A percentile compares a stretch with the other conserved stretches of the same genome.
Evolutionary conservation across 2,113 vertebrate genomes (phyloP).

Genomic region (Emydocephalus ijimae): DNA sequence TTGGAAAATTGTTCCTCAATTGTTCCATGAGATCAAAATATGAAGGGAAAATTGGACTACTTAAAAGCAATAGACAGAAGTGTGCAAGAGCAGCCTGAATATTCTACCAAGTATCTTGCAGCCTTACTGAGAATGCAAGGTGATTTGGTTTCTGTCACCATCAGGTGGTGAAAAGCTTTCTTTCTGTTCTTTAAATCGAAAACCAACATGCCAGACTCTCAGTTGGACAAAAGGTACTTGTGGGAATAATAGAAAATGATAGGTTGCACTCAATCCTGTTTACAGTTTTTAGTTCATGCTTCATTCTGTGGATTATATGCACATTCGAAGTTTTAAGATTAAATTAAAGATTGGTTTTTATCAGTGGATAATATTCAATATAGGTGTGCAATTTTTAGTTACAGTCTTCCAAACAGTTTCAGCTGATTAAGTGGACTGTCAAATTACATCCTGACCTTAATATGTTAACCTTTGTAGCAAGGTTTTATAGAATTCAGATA

Average conservation of each 20-base stretch:
- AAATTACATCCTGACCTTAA: background rate
- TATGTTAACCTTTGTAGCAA: background rate
- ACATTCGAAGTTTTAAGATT: background rate
- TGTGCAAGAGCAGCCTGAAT: background rate
- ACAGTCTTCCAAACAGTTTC: background rate
- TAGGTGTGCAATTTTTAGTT: background rate
- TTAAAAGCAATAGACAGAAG: background rate
- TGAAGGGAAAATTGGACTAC: background rate
- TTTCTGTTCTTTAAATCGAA: background rate
- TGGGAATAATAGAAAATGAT: background rate
- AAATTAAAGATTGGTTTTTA: background rate
- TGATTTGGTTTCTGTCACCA: background rate
- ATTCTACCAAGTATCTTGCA: background rate
- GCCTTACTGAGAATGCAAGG: background rate
- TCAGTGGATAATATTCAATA: background rate
- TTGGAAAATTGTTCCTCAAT: background rate
- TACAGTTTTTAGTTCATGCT: background rate
- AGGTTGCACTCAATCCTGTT: background rate
- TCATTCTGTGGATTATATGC: background rate
- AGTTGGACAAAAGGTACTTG: background rate
- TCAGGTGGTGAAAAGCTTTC: background rate
- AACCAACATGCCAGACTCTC: background rate
- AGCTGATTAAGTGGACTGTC: background rate
- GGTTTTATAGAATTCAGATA: background rate
- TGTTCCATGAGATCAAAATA: background rate